These are phyloP conservation scores for Caenorhabditis doughertyi DNA, from an alignment of 2,888 invertebrate genomes.

Conservation along the genomic window DNA sequence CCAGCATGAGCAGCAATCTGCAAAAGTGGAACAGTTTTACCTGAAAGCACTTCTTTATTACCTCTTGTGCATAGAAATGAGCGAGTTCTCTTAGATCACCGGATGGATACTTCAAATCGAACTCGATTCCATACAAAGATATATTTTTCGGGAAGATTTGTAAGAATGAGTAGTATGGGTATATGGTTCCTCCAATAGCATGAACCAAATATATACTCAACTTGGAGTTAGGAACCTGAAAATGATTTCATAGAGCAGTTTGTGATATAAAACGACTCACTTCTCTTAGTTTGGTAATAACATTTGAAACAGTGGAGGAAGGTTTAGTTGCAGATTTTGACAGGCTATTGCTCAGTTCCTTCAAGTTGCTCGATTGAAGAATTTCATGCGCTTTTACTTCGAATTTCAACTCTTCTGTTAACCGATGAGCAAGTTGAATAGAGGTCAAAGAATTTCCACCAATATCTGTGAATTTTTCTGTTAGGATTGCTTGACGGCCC, in stretches of 20 bases:
- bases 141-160: conserved; percentile 74
- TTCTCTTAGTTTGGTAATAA: conserved; percentile 68
- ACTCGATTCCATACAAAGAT: conserved; percentile 78
- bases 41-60: conserved; percentile 55
- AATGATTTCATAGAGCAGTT: background rate
- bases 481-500: conserved; percentile 18
- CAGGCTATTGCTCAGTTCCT: conserved; percentile 23
- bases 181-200: conserved; percentile 81
- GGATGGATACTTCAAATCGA: conserved; percentile 70
- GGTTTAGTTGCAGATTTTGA: conserved; percentile 9
- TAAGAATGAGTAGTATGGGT: conserved; percentile 78
- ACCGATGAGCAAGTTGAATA: conserved; percentile 67
- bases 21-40: too few species aligned
- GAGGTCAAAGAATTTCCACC: conserved; percentile 79
- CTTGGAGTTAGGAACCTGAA: conserved; percentile 60
- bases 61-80: conserved; percentile 74
- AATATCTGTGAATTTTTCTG: conserved; percentile 70
- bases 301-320: conserved; percentile 11
- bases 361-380: conserved; percentile 52
- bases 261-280: conserved; percentile 5
- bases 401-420: conserved; percentile 68
- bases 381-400: conserved; percentile 65
- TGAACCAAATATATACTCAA: conserved; percentile 77
- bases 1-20: conserved; percentile 72
- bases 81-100: conserved; percentile 73